A percentile compares a stretch with the other conserved stretches of the same genome.
Conservation (phyloP, 2,797 vertebrate species). For the Carcharodon carcharias region DNA sequence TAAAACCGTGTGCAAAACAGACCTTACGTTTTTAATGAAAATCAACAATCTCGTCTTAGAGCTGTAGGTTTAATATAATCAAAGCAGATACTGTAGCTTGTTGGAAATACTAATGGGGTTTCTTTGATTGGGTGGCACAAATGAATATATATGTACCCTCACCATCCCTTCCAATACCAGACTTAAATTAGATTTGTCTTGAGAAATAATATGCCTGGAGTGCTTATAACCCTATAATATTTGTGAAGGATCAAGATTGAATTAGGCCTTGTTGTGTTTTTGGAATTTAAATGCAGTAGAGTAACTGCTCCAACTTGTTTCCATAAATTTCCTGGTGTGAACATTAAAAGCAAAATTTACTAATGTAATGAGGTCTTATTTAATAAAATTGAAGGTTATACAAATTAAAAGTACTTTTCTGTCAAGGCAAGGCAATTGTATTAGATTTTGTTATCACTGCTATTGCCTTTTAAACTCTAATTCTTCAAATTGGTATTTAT, state of each 20-base stretch:
- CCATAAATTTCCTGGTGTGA: conserved; percentile 35
- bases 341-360: conserved; percentile 36
- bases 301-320: conserved; percentile 24
- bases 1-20: neutral
- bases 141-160: conserved; percentile 18
- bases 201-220: conserved; percentile 29
- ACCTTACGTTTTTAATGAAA: neutral
- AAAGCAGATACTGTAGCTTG: conserved; percentile 7
- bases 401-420: conserved; percentile 30
- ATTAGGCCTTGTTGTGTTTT: conserved; percentile 31
- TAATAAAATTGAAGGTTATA: conserved; percentile 35
- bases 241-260: conserved; percentile 34
- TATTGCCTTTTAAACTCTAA: conserved; percentile 22
- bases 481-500: conserved; percentile 35
- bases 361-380: conserved; percentile 36
- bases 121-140: conserved; percentile 14
- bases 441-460: neutral
- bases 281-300: conserved; percentile 17
- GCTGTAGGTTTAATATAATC: conserved; percentile 18
- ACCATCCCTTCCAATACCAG: neutral
- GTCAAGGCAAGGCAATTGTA: neutral
- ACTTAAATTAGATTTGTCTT: conserved; percentile 18
- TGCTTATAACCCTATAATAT: conserved; percentile 30
- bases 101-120: neutral
- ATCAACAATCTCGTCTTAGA: neutral